Base-by-base conservation (phyloP, 2,797 vertebrate genomes). In the Danio jaintianensis region DNA sequence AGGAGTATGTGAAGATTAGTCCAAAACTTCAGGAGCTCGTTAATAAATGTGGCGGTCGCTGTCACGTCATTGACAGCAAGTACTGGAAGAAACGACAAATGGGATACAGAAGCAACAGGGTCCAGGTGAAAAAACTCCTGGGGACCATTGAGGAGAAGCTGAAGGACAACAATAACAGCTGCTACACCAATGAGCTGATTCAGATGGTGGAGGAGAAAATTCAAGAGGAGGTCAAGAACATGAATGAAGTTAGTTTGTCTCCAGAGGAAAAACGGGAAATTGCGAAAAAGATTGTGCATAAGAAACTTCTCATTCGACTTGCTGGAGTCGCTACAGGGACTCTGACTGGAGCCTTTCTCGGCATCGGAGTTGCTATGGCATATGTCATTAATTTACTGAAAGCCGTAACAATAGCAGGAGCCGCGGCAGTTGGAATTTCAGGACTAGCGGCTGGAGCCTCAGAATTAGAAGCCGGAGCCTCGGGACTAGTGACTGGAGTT, bases 21-120 rank as follows among this genome's bases (percentile, higher is more conserved):
- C 52, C 59, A 20, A 76, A 70, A 4, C 56, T 85, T 16, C 69
- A 81, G 79, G 58, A 61, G 12, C 63, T 85, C 0, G 75, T 83
- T 11, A 48, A 84, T 29, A 81, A 79, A 64, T 85, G 84, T 67
- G 79, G 84, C 69, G 76, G 82, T 2, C 74, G 72, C 16, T 79
- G 59, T 45, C 82, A 85, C 9, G 79, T 83, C 13, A 75, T 85
- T 10, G 79, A 82, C 72, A 84, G 66, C 29, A 81, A 68, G 36
- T 81, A 75, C 64, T 81, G 83, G 83, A 75, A 71, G 2, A 59
- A 12, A 15, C 52, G 73, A 2, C 56, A 71, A 7, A 40, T 70
- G 9, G 79, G 59, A 20, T 75, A 83, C 66, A 78, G 63, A 42
- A 81, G 79, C 79, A 83, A 85, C 70, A 68, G 64, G 20, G 75